phyloP scores from a whole-genome alignment of 2,113 vertebrate species.

The Stictonetta naevosa region DNA sequence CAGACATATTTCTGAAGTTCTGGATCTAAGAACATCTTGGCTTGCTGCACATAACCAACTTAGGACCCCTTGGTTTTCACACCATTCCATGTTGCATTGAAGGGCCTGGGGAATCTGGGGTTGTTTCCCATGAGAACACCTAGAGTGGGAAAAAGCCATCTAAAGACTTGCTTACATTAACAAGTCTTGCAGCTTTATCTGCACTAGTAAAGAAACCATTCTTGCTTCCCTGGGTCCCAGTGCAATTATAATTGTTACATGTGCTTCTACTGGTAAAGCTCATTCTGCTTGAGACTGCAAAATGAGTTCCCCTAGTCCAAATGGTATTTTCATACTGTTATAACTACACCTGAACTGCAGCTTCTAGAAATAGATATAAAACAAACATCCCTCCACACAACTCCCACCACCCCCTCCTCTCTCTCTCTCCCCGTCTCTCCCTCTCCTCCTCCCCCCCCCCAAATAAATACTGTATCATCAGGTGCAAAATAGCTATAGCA shows the following conservation, averaged over 20 bases:
- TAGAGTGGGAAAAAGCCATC: neutral
- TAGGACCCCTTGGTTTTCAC: neutral
- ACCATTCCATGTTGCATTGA: neutral
- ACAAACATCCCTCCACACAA: neutral
- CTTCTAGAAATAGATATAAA: neutral
- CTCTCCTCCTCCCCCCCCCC: too few species aligned
- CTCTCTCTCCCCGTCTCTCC: too few species aligned
- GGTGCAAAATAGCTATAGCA: neutral
- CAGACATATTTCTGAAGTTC: neutral
- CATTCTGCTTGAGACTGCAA: neutral
- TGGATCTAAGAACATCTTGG: neutral
- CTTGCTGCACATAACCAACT: fast-evolving
- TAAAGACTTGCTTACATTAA: neutral
- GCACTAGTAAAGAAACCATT: neutral
- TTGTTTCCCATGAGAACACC: neutral
- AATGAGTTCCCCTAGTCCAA: neutral
- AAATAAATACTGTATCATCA: neutral
- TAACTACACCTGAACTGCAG: neutral
- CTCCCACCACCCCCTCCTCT: too few species aligned
- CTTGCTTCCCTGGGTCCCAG: neutral
- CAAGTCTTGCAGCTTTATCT: neutral
- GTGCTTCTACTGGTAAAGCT: neutral
- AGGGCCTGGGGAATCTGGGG: neutral
- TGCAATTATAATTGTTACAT: neutral
- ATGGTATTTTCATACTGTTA: neutral